These are phyloP conservation scores for Strix aluco DNA, from an alignment of 2,113 vertebrate genomes.

Conservation along the genomic window DNA sequence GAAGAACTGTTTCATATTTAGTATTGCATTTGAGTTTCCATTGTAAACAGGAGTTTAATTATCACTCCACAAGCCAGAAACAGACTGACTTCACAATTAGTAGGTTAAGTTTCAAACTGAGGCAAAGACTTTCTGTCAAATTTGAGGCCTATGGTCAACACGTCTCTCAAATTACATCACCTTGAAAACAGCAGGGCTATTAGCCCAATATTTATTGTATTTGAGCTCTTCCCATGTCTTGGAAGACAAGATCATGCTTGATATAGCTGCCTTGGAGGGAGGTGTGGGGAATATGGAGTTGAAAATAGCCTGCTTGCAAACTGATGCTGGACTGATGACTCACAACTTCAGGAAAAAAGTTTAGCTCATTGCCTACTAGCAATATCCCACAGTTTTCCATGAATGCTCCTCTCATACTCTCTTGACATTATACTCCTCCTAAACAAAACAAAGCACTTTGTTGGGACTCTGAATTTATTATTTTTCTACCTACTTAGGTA, in stretches of 20 bases:
- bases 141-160: not conserved
- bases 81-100: not conserved
- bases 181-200: not conserved
- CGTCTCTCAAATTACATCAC: not conserved
- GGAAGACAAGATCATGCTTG: not conserved
- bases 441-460: not conserved
- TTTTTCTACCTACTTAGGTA: not conserved
- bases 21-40: not conserved
- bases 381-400: not conserved
- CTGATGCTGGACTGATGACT: not conserved
- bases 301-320: not conserved
- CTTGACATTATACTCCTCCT: not conserved
- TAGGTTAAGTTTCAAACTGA: not conserved
- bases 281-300: fast-evolving
- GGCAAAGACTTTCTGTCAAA: not conserved
- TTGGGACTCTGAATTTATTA: not conserved
- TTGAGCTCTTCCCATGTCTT: not conserved
- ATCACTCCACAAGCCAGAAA: not conserved
- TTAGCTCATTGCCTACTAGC: not conserved
- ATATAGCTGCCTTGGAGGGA: not conserved
- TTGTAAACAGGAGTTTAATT: not conserved
- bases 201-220: not conserved
- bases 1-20: not conserved
- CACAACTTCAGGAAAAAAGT: not conserved
- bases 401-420: not conserved